Evolutionary conservation across 2,797 vertebrate genomes (phyloP).

Genomic region (Rhabdophis nuchalis): DNA sequence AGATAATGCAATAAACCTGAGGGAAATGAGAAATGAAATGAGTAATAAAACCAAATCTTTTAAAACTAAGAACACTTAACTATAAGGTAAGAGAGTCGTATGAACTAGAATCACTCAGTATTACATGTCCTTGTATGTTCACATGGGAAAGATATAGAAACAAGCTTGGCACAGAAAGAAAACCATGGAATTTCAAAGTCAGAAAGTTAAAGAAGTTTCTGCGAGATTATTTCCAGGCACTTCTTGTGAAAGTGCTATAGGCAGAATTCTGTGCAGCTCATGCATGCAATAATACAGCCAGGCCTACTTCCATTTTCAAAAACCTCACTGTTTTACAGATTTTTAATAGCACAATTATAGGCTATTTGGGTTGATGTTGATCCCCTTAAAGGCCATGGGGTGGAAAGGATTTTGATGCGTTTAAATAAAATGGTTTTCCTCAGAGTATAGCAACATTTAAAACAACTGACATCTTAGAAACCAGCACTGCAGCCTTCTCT

Average conservation of each 20-base stretch:
- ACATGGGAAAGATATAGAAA: neutral
- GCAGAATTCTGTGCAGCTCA: neutral
- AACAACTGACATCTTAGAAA: neutral
- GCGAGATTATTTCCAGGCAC: neutral
- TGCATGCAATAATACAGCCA: neutral
- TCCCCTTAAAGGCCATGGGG: neutral
- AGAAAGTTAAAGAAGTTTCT: neutral
- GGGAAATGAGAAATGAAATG: neutral
- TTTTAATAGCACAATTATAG: neutral
- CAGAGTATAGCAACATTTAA: neutral
- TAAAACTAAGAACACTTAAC: neutral
- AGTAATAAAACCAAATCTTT: neutral
- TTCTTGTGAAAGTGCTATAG: neutral
- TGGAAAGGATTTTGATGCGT: neutral
- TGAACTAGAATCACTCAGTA: neutral
- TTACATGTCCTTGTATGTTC: neutral
- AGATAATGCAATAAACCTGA: neutral
- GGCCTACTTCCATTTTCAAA: neutral
- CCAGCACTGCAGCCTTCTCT: neutral
- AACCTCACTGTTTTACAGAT: neutral
- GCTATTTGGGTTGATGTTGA: neutral
- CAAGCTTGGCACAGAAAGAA: constrained; percentile 2
- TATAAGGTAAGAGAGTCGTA: neutral
- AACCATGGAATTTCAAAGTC: neutral
- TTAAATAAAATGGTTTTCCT: neutral